Conservation (phyloP, 2,797 vertebrate species). For the Leptatherina wallacei region DNA sequence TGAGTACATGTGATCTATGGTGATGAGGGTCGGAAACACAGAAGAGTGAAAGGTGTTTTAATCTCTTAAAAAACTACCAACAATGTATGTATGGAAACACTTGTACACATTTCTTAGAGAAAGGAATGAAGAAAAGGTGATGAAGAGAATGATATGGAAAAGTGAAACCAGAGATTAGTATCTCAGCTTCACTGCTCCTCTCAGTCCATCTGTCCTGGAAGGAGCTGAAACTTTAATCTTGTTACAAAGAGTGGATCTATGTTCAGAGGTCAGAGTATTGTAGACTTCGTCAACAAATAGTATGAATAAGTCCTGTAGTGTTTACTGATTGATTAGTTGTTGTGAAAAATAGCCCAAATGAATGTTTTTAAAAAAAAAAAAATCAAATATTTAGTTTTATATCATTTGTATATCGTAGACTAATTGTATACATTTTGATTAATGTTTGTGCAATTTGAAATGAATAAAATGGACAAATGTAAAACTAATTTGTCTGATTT, state of each 20-base stretch:
- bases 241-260: constrained; percentile 55
- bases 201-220: constrained; percentile 60
- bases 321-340: not conserved
- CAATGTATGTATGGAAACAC: constrained; percentile 4
- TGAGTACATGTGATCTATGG: constrained; percentile 1
- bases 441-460: constrained; percentile 4
- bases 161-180: constrained; percentile 44
- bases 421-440: not conserved
- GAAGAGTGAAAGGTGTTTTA: constrained; percentile 1
- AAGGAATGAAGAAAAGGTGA: not conserved
- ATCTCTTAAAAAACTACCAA: not conserved
- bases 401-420: not conserved
- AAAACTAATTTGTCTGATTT: not conserved
- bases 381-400: not conserved
- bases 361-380: too few relatives aligned
- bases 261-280: constrained; percentile 20
- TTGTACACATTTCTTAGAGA: constrained; percentile 17
- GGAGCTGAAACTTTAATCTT: constrained; percentile 75
- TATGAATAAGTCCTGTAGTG: not conserved
- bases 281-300: not conserved
- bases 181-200: constrained; percentile 18
- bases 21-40: not conserved
- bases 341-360: not conserved
- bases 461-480: constrained; percentile 4
- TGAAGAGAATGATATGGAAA: constrained; percentile 6